phyloP scores from a whole-genome alignment of 2,888 invertebrate genomes.

The Tenthredo livida region DNA sequence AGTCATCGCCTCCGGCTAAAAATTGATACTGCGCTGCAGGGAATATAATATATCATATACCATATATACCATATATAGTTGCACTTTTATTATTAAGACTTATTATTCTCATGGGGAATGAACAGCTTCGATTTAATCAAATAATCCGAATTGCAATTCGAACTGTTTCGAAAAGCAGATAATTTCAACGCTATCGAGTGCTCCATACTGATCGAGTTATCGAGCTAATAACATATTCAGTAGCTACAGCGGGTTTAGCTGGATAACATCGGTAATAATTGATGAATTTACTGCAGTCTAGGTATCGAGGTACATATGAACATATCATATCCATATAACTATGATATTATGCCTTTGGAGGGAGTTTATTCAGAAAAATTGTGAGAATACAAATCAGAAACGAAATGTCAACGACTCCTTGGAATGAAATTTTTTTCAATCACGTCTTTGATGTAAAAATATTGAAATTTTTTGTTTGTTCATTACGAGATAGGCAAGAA shows the following conservation, averaged over 20 bases:
- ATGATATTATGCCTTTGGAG: background rate
- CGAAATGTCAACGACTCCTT: too few species aligned
- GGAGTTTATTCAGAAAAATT: background rate
- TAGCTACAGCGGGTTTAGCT: background rate
- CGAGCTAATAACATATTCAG: conserved; percentile 41
- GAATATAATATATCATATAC: background rate
- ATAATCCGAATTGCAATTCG: conserved; percentile 39
- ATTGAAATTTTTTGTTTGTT: too few species aligned
- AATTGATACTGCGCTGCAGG: background rate
- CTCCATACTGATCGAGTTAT: conserved; percentile 36
- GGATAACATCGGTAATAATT: conserved; percentile 48
- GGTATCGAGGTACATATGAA: background rate
- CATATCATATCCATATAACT: background rate
- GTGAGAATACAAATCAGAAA: too few species aligned
- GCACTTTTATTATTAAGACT: background rate
- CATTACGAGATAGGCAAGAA: too few species aligned
- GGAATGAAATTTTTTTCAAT: too few species aligned
- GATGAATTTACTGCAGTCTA: conserved; percentile 19
- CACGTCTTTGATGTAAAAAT: too few species aligned
- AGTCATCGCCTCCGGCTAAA: background rate
- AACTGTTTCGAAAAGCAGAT: conserved; percentile 20
- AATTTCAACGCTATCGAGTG: conserved; percentile 40
- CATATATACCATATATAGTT: too few species aligned
- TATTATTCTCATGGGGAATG: background rate
- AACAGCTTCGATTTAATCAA: background rate